Percentiles rank a stretch among this genome's conserved stretches.
Conservation (phyloP, 2,113 vertebrate species). For the Syngnathus floridae region DNA sequence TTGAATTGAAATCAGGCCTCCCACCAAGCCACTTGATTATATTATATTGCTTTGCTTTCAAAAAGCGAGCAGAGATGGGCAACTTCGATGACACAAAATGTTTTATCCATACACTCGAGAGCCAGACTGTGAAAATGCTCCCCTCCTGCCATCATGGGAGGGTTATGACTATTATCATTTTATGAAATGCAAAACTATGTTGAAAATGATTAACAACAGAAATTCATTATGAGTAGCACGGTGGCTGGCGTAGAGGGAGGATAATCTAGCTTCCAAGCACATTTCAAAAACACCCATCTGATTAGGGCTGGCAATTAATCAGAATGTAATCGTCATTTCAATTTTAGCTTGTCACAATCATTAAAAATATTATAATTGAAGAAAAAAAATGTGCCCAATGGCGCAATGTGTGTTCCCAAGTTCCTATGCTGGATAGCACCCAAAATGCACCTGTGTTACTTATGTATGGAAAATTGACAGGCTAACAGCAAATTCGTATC, state of each 20-base stretch:
- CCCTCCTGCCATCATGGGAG: not conserved
- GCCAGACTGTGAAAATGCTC: not conserved
- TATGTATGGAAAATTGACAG: too few relatives aligned
- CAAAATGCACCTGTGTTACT: too few relatives aligned
- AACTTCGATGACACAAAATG: constrained; percentile 3
- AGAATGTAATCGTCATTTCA: too few relatives aligned
- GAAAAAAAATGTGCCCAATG: too few relatives aligned
- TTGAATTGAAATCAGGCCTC: not conserved
- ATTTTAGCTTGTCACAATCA: too few relatives aligned
- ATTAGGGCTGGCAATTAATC: too few relatives aligned
- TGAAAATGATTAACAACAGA: not conserved
- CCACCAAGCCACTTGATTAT: not conserved
- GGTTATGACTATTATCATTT: constrained; percentile 4
- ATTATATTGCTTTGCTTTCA: not conserved
- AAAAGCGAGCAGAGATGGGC: not conserved
- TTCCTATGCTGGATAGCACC: too few relatives aligned
- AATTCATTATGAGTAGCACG: not conserved
- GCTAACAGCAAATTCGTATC: too few relatives aligned
- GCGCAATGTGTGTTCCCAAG: too few relatives aligned
- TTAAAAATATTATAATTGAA: too few relatives aligned
- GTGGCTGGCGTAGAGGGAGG: not conserved
- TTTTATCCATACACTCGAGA: not conserved
- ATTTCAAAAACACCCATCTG: too few relatives aligned
- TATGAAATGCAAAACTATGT: not conserved
- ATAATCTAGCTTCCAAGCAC: not conserved